These are phyloP conservation scores for Melanargia galathea DNA, from an alignment of 2,888 invertebrate genomes.

Conservation along the genomic window DNA sequence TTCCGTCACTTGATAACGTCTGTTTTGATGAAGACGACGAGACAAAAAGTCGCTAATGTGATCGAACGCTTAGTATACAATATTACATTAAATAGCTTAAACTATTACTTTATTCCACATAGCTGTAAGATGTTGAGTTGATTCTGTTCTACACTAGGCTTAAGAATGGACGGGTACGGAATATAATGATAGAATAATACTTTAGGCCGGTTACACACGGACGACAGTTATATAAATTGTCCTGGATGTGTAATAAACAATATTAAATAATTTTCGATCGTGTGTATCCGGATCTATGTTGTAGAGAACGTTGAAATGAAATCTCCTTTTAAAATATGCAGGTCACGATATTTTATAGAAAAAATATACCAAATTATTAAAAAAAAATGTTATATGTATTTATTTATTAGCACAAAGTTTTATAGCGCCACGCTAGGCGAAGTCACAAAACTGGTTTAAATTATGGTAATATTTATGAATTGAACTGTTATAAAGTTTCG, in stretches of 20 bases:
- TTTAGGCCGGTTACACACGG: slow-evolving; percentile 8
- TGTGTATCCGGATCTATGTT: slow-evolving; percentile 33
- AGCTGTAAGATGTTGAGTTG: slow-evolving; percentile 71
- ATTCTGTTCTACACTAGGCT: slow-evolving; percentile 51
- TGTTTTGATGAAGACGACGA: too few relatives aligned
- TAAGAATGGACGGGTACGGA: slow-evolving; percentile 70
- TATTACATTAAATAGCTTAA: slow-evolving; percentile 46
- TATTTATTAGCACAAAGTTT: slow-evolving; percentile 41
- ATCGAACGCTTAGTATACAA: slow-evolving; percentile 51
- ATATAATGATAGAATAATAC: slow-evolving; percentile 49
- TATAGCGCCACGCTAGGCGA: slow-evolving; percentile 41
- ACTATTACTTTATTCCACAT: slow-evolving; percentile 68
- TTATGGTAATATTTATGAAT: slow-evolving; percentile 23
- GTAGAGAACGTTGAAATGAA: slow-evolving; percentile 47
- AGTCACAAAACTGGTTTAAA: slow-evolving; percentile 61
- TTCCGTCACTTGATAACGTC: too few relatives aligned
- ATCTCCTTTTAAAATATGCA: slow-evolving; percentile 68
- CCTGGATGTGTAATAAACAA: slow-evolving; percentile 2
- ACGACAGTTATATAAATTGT: slow-evolving; percentile 4
- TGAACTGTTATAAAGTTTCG: slow-evolving; percentile 35
- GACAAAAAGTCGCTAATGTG: slow-evolving; percentile 8
- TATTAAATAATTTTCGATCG: neutral
- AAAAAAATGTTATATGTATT: slow-evolving; percentile 32
- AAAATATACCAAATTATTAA: slow-evolving; percentile 38
- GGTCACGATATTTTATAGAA: slow-evolving; percentile 38